Evolutionary conservation across 2,888 invertebrate genomes (phyloP).

Genomic region (Parnassius glacialis): DNA sequence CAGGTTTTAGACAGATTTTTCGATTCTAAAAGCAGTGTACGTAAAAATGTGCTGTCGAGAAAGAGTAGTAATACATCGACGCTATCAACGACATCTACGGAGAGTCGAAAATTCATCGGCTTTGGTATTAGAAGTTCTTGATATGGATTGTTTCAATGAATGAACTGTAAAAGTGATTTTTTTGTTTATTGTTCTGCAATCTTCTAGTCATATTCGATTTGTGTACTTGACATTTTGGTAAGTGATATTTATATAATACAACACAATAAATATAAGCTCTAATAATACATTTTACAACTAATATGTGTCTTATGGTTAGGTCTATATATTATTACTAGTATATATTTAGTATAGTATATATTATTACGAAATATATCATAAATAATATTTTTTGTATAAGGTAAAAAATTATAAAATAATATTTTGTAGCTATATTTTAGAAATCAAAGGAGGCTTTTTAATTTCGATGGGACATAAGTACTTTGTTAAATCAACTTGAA

Average conservation of each 20-base stretch:
- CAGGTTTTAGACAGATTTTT: constrained; percentile 83
- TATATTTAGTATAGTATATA: too few species aligned
- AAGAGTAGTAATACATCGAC: constrained; percentile 53
- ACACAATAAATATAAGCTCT: too few species aligned
- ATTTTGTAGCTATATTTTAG: too few species aligned
- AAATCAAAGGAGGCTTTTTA: too few species aligned
- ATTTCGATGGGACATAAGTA: too few species aligned
- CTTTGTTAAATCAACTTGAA: too few species aligned
- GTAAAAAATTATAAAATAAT: too few species aligned
- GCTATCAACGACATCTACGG: constrained; percentile 41
- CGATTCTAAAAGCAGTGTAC: constrained; percentile 51
- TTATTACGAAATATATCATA: too few species aligned
- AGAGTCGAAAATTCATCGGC: constrained; percentile 32
- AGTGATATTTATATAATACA: constrained; percentile 7
- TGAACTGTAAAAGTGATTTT: constrained; percentile 22
- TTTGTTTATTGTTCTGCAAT: constrained; percentile 18
- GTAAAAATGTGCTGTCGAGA: constrained; percentile 52
- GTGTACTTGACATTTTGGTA: constrained; percentile 30
- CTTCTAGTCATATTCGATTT: constrained; percentile 24
- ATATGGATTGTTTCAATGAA: constrained; percentile 26
- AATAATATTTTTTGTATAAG: too few species aligned
- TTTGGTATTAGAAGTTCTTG: constrained; percentile 36
- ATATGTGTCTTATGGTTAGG: too few species aligned
- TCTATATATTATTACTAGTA: too few species aligned
- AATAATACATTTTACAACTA: too few species aligned